Percentiles rank a stretch among this genome's conserved stretches.
phyloP scores from a whole-genome alignment of 2,113 vertebrate genomes.

The Chaenocephalus aceratus region DNA sequence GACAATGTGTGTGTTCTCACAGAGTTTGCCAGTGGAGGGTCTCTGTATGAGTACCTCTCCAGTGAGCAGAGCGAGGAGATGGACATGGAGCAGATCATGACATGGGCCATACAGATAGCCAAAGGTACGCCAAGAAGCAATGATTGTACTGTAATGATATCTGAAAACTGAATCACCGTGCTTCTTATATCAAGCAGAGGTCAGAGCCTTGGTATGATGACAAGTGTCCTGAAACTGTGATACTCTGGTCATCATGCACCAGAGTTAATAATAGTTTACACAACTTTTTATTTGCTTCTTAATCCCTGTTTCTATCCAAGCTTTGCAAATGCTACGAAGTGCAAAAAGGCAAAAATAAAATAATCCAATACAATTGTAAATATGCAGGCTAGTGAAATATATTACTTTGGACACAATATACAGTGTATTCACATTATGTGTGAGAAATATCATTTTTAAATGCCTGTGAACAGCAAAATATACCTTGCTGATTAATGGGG shows the following conservation, averaged over 20 bases:
- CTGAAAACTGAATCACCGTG: not conserved
- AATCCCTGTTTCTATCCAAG: not conserved
- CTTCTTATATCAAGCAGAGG: not conserved
- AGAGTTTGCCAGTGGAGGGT: conserved; percentile 96
- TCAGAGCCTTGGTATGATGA: not conserved
- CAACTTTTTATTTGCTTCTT: not conserved
- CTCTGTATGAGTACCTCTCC: conserved; percentile 96
- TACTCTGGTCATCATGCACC: not conserved
- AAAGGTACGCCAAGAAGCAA: conserved; percentile 86
- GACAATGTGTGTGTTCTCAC: conserved; percentile 30
- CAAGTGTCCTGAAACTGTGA: not conserved
- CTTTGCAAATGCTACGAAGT: not conserved
- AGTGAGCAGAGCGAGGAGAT: conserved; percentile 97
- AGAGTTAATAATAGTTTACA: not conserved
- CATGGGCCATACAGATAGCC: conserved; percentile 96
- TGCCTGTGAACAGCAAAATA: not conserved
- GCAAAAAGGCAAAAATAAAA: not conserved
- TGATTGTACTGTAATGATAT: not conserved
- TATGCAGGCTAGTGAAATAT: not conserved
- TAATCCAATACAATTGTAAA: not conserved
- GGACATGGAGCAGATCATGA: conserved; percentile 98
- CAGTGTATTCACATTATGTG: not conserved
- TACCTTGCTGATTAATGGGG: not conserved
- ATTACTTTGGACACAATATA: not conserved
- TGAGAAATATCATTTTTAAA: not conserved